phyloP scores from a whole-genome alignment of 2,888 invertebrate species.

The Pachymerium ferrugineum region DNA sequence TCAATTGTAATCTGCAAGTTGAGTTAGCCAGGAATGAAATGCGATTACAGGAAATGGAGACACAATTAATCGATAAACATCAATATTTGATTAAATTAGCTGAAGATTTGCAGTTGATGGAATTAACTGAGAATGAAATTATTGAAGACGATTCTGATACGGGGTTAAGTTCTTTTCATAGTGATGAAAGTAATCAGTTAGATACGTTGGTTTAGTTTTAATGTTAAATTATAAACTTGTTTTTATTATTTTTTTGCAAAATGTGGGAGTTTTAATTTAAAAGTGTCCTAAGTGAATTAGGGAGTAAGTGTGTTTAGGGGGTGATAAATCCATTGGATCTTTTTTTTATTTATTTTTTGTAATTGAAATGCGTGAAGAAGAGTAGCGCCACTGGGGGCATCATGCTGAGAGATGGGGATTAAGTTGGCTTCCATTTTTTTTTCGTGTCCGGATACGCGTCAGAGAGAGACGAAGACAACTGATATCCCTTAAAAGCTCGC shows the following conservation, averaged over 20 bases:
- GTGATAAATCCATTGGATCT: background rate
- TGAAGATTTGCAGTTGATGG: conserved; percentile 31
- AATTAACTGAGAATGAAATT: conserved; percentile 38
- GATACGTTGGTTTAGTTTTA: conserved; percentile 48
- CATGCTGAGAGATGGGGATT: background rate
- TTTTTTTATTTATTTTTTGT: background rate
- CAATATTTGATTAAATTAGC: conserved; percentile 40
- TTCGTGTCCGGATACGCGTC: background rate
- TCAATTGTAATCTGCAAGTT: conserved; percentile 39
- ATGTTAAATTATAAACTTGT: background rate
- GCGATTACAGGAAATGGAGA: conserved; percentile 42
- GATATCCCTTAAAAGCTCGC: background rate
- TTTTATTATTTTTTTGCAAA: background rate
- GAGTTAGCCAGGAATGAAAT: conserved; percentile 43
- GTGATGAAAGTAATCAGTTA: conserved; percentile 46
- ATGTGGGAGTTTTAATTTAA: background rate
- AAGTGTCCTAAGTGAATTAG: background rate
- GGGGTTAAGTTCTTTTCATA: conserved; percentile 52
- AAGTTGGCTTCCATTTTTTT: background rate
- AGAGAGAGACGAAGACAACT: background rate
- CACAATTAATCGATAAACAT: conserved; percentile 42
- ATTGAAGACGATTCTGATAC: conserved; percentile 53
- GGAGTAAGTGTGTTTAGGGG: background rate
- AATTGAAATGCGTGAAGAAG: background rate
- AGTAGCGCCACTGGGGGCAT: background rate